These are phyloP conservation scores for Tragelaphus scriptus DNA, from an alignment of 2,113 vertebrate species.

Conservation along the genomic window DNA sequence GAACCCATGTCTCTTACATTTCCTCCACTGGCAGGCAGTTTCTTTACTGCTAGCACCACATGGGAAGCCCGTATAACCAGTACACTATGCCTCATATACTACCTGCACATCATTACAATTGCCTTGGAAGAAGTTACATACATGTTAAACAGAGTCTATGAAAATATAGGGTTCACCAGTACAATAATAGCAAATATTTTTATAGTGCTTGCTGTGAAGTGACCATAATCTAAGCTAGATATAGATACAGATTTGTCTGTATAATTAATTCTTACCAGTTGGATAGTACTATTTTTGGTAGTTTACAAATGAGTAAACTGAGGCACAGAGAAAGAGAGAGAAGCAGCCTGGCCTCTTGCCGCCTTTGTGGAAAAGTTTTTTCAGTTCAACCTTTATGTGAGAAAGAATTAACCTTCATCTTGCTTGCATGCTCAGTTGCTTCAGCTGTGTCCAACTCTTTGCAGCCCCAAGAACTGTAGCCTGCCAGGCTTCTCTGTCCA, in stretches of 20 bases:
- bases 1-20: neutral
- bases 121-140: neutral
- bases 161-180: neutral
- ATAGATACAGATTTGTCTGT: neutral
- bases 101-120: neutral
- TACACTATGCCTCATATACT: neutral
- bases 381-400: neutral
- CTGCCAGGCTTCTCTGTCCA: neutral
- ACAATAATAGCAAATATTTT: neutral
- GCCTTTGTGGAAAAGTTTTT: neutral
- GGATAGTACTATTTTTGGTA: neutral
- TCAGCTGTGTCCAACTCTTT: neutral
- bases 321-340: neutral
- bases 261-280: neutral
- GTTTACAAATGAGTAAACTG: neutral
- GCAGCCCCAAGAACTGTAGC: neutral
- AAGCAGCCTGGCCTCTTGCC: neutral
- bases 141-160: neutral
- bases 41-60: neutral
- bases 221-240: neutral
- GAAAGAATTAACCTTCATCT: neutral
- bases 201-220: neutral
- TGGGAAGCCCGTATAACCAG: neutral
- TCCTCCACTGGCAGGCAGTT: neutral
- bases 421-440: neutral